Base-by-base conservation (phyloP, 2,888 invertebrate species). In the Gandaritis pyraliata region DNA sequence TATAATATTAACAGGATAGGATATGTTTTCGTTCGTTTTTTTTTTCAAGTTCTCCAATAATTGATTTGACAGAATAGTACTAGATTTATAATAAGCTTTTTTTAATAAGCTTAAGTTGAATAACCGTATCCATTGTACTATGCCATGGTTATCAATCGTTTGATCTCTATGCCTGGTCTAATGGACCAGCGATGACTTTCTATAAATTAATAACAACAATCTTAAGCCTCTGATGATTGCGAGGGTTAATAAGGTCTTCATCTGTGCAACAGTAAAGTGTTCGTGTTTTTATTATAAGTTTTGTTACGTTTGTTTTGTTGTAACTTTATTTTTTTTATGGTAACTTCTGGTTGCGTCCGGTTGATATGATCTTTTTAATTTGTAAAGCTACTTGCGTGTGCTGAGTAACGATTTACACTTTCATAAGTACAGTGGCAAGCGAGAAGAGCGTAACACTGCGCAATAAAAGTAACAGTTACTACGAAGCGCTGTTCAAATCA, bases 191-290 rank as follows among this genome's bases (percentile, higher is more conserved):
- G 87, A 90, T 92, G 92, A 92, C 92, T 92, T 89, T 91, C 90
- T 89, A 91, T 89, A 92, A 88, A 90, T 91, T 90, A 89, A 90
- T 91, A 92, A 91, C 87, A 88, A 90, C 87, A 84, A 83, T 77
- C 80, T 69, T 71, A 77, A 81, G 81, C 80, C 79, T 74, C 77
- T 80, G 81, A 84, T 82, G 89, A 90, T 88, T 88, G 87, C 55
- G 85, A 67, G 75, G 74, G 77, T 86, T 90, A 91, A 91, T 91
- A 87, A 90, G 83, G 87, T 84, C 89, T 90, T 88, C 85, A 88
- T 90, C 84, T 81, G 74, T 75, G 76, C 75, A 69, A 75, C 77
- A 76, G 82, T 76, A 53, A 57, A n/a, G 76, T 78, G 75, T 77
- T 77, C 77, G 71, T 76, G 80, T 82, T 83, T 84, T 85, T 82